These are phyloP conservation scores for Aramus guarauna DNA, from an alignment of 2,113 vertebrate genomes.

Conservation along the genomic window DNA sequence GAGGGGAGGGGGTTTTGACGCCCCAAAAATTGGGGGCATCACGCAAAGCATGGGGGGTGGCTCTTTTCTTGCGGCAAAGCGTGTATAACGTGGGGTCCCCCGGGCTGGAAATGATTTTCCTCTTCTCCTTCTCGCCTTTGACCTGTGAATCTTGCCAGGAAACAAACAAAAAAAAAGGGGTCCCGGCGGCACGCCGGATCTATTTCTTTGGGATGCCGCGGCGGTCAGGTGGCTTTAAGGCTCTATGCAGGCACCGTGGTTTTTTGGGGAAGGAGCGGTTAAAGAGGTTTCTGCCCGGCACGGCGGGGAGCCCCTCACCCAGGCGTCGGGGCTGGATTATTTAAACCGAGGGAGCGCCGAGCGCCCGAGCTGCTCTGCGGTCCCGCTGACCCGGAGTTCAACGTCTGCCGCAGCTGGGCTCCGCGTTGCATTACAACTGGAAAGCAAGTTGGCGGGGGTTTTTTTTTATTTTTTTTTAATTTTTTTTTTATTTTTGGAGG, in stretches of 20 bases:
- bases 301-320: background rate
- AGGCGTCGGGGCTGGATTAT: background rate
- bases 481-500: no score
- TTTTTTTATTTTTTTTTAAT: no score
- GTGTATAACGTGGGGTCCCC: accelerated
- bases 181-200: accelerated
- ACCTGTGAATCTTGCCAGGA: background rate
- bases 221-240: background rate
- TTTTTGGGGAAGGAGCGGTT: background rate
- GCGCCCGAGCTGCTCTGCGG: background rate
- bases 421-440: accelerated
- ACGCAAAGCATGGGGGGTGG: background rate
- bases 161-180: background rate
- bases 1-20: background rate
- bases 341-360: background rate
- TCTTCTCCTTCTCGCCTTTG: background rate
- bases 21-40: accelerated
- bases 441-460: background rate
- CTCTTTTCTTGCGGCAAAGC: background rate
- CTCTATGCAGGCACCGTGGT: background rate
- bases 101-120: background rate
- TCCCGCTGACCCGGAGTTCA: background rate
- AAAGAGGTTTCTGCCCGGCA: accelerated
- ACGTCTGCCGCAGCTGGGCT: background rate
- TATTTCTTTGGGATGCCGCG: background rate